Conservation (phyloP, 2,113 vertebrate species). For the Laterallus jamaicensis region DNA sequence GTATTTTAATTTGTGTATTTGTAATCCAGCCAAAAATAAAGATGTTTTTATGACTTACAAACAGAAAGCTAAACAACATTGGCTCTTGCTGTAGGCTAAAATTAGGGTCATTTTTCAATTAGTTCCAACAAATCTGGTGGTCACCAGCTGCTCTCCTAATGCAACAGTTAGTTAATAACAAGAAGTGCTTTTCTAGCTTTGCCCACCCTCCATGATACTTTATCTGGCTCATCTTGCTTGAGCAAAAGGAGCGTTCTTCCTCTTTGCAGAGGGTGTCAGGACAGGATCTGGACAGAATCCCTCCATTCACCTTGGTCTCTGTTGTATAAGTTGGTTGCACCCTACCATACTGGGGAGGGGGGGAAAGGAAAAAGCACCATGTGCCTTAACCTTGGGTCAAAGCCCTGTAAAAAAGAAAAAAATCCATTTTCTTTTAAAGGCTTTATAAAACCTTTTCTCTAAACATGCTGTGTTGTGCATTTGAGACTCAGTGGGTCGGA, state of each 20-base stretch:
- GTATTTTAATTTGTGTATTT: background rate
- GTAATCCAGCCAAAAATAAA: background rate
- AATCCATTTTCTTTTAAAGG: background rate
- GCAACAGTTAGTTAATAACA: background rate
- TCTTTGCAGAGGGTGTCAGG: background rate
- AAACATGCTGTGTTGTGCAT: background rate
- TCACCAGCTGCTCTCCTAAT: background rate
- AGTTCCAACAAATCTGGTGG: constrained; percentile 11
- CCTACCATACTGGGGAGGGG: background rate
- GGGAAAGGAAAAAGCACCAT: background rate
- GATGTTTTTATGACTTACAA: background rate
- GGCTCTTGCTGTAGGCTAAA: background rate
- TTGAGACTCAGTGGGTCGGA: background rate
- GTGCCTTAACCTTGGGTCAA: background rate
- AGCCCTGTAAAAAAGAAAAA: background rate
- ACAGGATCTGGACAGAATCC: background rate
- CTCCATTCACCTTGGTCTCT: background rate
- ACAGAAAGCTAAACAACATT: background rate
- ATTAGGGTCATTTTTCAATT: constrained; percentile 34
- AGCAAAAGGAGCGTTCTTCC: background rate
- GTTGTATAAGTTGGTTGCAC: background rate
- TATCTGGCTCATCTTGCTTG: background rate
- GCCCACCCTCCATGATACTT: accelerated
- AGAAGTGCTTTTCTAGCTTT: background rate
- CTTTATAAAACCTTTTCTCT: background rate